Evolutionary conservation across 2,888 invertebrate species (phyloP).

Genomic region (Teleogryllus oceanicus): DNA sequence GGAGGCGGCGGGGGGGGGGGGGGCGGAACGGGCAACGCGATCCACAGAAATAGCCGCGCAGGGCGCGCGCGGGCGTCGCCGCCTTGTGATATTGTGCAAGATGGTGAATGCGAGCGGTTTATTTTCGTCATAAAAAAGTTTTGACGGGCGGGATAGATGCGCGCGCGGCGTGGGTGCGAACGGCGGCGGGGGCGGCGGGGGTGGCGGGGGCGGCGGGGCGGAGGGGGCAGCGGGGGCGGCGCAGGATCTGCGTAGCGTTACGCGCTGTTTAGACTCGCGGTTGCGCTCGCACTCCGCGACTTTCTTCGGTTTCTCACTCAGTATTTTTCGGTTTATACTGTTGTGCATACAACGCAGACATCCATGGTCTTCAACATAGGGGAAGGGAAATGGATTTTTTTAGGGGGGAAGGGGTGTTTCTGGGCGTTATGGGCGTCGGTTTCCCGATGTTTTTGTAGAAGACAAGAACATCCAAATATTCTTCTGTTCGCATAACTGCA

Average conservation of each 20-base stretch:
- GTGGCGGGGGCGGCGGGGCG: background rate
- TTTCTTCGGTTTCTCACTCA: background rate
- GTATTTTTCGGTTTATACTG: too few relatives aligned
- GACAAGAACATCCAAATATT: too few relatives aligned
- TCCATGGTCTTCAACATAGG: too few relatives aligned
- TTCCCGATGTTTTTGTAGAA: too few relatives aligned
- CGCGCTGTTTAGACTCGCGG: background rate
- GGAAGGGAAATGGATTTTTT: too few relatives aligned
- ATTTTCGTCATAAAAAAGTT: constrained; percentile 18
- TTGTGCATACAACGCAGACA: too few relatives aligned
- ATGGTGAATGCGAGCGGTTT: constrained; percentile 18
- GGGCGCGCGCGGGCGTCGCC: background rate
- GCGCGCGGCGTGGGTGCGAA: background rate
- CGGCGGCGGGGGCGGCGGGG: background rate
- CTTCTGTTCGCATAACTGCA: too few relatives aligned
- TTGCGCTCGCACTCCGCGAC: background rate
- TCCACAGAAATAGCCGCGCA: constrained; percentile 6
- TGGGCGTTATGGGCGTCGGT: too few relatives aligned
- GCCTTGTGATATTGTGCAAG: constrained; percentile 18
- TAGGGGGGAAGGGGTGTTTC: too few relatives aligned
- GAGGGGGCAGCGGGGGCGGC: background rate
- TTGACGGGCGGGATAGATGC: constrained; percentile 1
- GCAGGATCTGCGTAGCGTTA: background rate
- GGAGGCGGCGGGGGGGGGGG: too few relatives aligned
- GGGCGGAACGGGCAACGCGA: background rate